Percentiles rank a stretch among this genome's conserved stretches.
phyloP scores from a whole-genome alignment of 2,797 vertebrate species.

The Sebastes variabilis region DNA sequence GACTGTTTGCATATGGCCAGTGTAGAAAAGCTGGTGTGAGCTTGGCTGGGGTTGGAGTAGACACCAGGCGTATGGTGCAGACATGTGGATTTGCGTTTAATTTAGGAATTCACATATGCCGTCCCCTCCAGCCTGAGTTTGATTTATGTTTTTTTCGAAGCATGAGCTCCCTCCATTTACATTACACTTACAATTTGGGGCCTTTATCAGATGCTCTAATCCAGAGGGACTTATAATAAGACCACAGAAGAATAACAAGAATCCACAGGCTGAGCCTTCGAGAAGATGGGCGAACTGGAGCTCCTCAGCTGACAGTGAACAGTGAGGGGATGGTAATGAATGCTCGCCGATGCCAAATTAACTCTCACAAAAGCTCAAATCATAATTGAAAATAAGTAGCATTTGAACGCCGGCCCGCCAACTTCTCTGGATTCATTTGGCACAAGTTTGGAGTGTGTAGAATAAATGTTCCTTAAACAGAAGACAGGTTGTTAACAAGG shows the following conservation, averaged over 20 bases:
- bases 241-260: slow-evolving; percentile 64
- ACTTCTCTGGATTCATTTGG: slow-evolving; percentile 10
- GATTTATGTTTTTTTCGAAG: slow-evolving; percentile 51
- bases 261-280: slow-evolving; percentile 50
- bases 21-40: slow-evolving; percentile 61
- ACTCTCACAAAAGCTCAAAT: slow-evolving; percentile 52
- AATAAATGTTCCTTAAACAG: slow-evolving; percentile 11
- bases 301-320: slow-evolving; percentile 41
- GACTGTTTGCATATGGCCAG: slow-evolving; percentile 77
- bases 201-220: slow-evolving; percentile 59
- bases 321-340: slow-evolving; percentile 49
- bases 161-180: slow-evolving; percentile 52
- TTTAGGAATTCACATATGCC: slow-evolving; percentile 65
- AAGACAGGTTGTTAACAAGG: slow-evolving; percentile 58
- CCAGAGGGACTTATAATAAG: slow-evolving; percentile 49
- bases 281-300: slow-evolving; percentile 45
- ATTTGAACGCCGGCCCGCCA: slow-evolving; percentile 25
- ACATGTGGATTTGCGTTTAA: slow-evolving; percentile 68
- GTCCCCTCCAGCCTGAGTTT: slow-evolving; percentile 37
- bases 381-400: slow-evolving; percentile 59
- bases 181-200: slow-evolving; percentile 51
- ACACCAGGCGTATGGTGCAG: slow-evolving; percentile 53
- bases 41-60: slow-evolving; percentile 43
- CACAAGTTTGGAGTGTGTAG: slow-evolving; percentile 21
- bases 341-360: slow-evolving; percentile 53